A percentile compares a stretch with the other conserved stretches of the same genome.
These are phyloP conservation scores for Noctua pronuba DNA, from an alignment of 2,888 invertebrate species.

Conservation along the genomic window DNA sequence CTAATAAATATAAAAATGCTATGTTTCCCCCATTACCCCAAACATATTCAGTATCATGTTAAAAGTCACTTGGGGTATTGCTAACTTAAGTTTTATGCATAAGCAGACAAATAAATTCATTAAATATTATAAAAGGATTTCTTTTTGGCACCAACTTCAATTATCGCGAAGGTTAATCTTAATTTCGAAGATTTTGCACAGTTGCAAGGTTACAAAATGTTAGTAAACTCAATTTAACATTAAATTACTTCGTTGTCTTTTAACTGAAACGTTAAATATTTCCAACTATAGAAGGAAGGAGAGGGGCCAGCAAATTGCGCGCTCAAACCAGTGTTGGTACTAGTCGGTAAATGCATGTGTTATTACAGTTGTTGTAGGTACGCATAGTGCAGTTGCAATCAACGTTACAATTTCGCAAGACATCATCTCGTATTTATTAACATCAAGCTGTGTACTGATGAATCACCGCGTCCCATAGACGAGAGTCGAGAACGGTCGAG, in stretches of 20 bases:
- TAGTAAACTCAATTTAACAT: constrained; percentile 25
- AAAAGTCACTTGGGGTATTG: not conserved
- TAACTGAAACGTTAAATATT: not conserved
- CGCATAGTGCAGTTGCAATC: constrained; percentile 65
- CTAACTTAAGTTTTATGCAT: not conserved
- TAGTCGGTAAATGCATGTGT: constrained; percentile 30
- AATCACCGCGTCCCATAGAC: constrained; percentile 70
- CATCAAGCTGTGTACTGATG: constrained; percentile 65
- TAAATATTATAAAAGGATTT: constrained; percentile 20
- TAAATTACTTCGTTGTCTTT: not conserved
- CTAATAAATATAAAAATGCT: not conserved
- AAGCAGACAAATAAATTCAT: not conserved
- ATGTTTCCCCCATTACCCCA: not conserved
- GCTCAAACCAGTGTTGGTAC: constrained; percentile 5
- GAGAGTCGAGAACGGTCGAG: constrained; percentile 66
- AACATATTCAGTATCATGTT: not conserved
- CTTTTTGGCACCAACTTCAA: constrained; percentile 16
- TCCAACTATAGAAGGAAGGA: constrained; percentile 8
- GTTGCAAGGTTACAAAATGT: constrained; percentile 36
- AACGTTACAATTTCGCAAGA: constrained; percentile 69
- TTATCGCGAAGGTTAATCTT: constrained; percentile 33
- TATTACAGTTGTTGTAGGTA: constrained; percentile 32
- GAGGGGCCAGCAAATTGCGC: not conserved
- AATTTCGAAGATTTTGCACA: constrained; percentile 34
- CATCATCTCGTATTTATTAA: constrained; percentile 69